phyloP scores from a whole-genome alignment of 2,888 invertebrate genomes.

The Latrodectus hesperus region DNA sequence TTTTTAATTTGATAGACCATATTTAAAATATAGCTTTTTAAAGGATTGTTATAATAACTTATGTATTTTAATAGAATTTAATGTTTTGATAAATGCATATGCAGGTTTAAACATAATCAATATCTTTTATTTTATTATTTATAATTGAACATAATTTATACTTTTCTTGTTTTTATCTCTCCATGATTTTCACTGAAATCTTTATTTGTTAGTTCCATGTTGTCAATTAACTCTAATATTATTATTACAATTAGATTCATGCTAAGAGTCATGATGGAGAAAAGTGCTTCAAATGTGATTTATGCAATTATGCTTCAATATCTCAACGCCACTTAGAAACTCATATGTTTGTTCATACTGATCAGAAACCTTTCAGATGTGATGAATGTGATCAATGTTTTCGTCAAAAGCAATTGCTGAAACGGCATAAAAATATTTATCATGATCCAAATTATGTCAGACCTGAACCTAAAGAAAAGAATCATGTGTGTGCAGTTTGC shows the following conservation, averaged over 20 bases:
- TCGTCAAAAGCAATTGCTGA: constrained; percentile 92
- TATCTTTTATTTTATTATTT: too few relatives aligned
- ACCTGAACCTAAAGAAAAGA: constrained; percentile 90
- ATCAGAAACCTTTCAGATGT: constrained; percentile 93
- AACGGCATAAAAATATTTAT: constrained; percentile 92
- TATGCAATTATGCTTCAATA: constrained; percentile 95
- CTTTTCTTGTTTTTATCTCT: too few relatives aligned
- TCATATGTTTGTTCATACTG: constrained; percentile 95
- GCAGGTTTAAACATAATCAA: too few relatives aligned
- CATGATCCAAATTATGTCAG: constrained; percentile 92
- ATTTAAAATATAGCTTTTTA: too few relatives aligned
- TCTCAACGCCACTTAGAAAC: constrained; percentile 93
- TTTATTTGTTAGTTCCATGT: too few relatives aligned
- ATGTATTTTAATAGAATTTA: too few relatives aligned
- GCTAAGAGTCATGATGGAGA: constrained; percentile 95
- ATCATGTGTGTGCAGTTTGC: constrained; percentile 88
- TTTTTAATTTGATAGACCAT: too few relatives aligned
- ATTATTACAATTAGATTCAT: constrained; percentile 77
- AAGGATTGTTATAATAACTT: too few relatives aligned
- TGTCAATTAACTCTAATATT: too few relatives aligned
- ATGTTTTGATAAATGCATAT: too few relatives aligned
- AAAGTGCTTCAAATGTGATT: constrained; percentile 94
- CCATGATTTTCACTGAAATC: too few relatives aligned
- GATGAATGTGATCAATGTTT: constrained; percentile 86
- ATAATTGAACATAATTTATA: too few relatives aligned